Percentiles rank a stretch among this genome's conserved stretches.
Conservation (phyloP, 2,888 invertebrate species). For the Hydrotaea diabolus region DNA sequence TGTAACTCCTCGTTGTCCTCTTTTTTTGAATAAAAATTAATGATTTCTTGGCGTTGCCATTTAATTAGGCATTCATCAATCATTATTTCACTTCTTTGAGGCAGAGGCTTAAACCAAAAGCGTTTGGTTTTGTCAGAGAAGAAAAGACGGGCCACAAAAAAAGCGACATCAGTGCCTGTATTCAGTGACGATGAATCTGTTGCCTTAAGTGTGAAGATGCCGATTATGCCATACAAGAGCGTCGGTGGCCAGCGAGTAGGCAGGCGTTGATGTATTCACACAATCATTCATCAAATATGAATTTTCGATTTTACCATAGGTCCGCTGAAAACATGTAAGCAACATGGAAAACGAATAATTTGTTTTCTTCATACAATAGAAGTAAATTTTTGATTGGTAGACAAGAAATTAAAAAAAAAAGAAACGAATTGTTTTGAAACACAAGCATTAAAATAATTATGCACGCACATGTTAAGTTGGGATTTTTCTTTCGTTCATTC, state of each 20-base stretch:
- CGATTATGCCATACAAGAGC: constrained; percentile 1
- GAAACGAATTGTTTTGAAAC: background rate
- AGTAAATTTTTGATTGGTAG: constrained; percentile 20
- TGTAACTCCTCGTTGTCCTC: constrained; percentile 2
- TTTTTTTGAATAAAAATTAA: constrained; percentile 21
- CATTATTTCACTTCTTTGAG: constrained; percentile 46
- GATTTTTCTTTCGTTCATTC: background rate
- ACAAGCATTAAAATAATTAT: constrained; percentile 44
- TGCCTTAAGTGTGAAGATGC: background rate
- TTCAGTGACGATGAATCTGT: constrained; percentile 15
- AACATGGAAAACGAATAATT: constrained; percentile 11
- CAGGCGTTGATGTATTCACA: constrained; percentile 16
- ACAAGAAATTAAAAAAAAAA: constrained; percentile 11
- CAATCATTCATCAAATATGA: constrained; percentile 24
- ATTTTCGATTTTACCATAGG: background rate
- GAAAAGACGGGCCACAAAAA: background rate
- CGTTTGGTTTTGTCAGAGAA: background rate
- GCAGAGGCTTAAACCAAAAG: background rate
- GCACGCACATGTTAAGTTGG: constrained; percentile 46
- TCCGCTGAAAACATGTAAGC: background rate
- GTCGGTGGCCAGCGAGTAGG: background rate
- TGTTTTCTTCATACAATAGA: constrained; percentile 18
- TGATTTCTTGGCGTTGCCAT: constrained; percentile 42
- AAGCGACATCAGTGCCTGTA: background rate
- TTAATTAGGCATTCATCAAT: constrained; percentile 60